Evolutionary conservation across 2,888 invertebrate genomes (phyloP).

Genomic region (Zootermopsis nevadensis): DNA sequence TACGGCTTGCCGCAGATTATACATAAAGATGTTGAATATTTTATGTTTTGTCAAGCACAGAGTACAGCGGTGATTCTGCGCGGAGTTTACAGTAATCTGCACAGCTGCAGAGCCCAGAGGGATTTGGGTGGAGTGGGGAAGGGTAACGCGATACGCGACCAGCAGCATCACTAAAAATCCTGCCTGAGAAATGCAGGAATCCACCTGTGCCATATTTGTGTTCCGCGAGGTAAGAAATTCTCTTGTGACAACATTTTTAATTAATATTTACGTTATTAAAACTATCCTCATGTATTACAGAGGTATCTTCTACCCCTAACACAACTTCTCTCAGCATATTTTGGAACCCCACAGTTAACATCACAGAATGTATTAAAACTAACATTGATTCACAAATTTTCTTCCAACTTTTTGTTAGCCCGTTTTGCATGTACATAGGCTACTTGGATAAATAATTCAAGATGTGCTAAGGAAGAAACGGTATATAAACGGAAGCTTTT

Average conservation of each 20-base stretch:
- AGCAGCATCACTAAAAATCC: background rate
- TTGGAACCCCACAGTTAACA: no score
- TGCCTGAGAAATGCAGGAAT: background rate
- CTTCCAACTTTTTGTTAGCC: background rate
- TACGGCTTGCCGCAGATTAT: no score
- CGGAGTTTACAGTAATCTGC: background rate
- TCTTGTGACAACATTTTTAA: slow-evolving; percentile 24
- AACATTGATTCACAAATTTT: background rate
- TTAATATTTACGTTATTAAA: slow-evolving; percentile 9
- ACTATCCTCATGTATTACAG: background rate
- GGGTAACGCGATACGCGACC: no score
- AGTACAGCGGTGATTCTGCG: background rate
- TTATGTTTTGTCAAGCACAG: background rate
- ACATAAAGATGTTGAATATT: background rate
- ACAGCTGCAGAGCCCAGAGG: background rate
- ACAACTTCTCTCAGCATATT: background rate
- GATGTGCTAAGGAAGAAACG: background rate
- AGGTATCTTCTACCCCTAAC: background rate
- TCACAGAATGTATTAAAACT: no score
- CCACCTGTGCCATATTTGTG: background rate
- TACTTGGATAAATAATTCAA: background rate
- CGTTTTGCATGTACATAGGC: background rate
- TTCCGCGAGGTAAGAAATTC: background rate
- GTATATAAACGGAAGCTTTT: background rate
- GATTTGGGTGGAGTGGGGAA: no score